Conservation (phyloP, 2,797 vertebrate species). For the Thunnus albacares region DNA sequence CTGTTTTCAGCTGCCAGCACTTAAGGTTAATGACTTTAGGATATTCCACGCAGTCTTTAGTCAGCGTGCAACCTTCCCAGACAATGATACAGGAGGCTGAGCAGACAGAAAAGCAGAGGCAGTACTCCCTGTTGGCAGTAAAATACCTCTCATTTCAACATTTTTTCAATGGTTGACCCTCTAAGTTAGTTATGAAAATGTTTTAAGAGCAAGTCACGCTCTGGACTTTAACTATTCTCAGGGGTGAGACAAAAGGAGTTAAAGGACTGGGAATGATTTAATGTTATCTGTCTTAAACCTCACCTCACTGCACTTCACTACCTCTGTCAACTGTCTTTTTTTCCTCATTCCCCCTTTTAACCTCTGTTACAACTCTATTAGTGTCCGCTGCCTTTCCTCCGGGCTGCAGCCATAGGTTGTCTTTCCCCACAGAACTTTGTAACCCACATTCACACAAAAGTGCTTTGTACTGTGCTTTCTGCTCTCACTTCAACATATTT, state of each 20-base stretch:
- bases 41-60: slow-evolving; percentile 17
- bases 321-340: slow-evolving; percentile 3
- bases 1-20: slow-evolving; percentile 30
- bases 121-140: slow-evolving; percentile 20
- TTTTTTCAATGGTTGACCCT: slow-evolving; percentile 30
- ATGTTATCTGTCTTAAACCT: slow-evolving; percentile 24
- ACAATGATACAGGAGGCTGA: slow-evolving; percentile 17
- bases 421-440: slow-evolving; percentile 18
- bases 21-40: slow-evolving; percentile 38
- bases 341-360: slow-evolving; percentile 15
- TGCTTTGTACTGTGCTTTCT: slow-evolving; percentile 25
- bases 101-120: slow-evolving; percentile 5
- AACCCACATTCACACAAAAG: slow-evolving; percentile 23
- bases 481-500: slow-evolving; percentile 23
- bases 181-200: slow-evolving; percentile 46
- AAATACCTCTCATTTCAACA: slow-evolving; percentile 14
- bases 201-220: slow-evolving; percentile 47
- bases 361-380: slow-evolving; percentile 33
- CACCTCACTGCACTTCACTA: slow-evolving; percentile 29
- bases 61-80: not conserved
- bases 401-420: slow-evolving; percentile 29
- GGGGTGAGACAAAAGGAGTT: slow-evolving; percentile 22
- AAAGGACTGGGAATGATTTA: slow-evolving; percentile 48
- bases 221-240: slow-evolving; percentile 28
- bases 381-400: not conserved